phyloP scores from a whole-genome alignment of 2,888 invertebrate genomes.

The Timandra comae region DNA sequence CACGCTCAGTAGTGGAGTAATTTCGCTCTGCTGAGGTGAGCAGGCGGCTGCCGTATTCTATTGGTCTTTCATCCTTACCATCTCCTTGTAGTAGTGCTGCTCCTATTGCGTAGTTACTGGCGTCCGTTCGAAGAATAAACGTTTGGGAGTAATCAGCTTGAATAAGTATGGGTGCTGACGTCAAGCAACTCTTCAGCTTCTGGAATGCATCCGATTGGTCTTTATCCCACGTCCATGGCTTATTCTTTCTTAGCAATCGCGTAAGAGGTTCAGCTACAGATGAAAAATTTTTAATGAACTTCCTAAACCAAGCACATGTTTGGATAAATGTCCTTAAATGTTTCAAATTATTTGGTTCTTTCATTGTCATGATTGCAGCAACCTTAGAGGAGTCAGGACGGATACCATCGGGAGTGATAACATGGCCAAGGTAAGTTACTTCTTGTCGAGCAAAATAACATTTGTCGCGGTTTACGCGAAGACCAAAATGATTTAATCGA shows the following conservation, averaged over 20 bases:
- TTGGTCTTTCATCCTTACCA: neutral
- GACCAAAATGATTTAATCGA: conserved; percentile 4
- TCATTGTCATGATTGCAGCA: conserved; percentile 11
- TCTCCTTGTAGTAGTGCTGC: conserved; percentile 5
- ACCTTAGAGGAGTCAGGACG: conserved; percentile 17
- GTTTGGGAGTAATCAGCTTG: neutral
- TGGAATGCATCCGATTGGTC: conserved; percentile 11
- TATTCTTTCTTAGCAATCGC: conserved; percentile 13
- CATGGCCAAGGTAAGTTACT: conserved; percentile 18
- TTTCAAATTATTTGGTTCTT: conserved; percentile 7
- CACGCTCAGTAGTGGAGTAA: conserved; percentile 44
- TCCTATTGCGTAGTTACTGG: conserved; percentile 12
- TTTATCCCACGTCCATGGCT: conserved; percentile 9
- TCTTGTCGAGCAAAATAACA: conserved; percentile 8
- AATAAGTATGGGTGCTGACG: conserved; percentile 4
- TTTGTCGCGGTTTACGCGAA: conserved; percentile 5
- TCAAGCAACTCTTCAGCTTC: conserved; percentile 4
- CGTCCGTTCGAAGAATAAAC: conserved; percentile 3
- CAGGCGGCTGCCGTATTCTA: neutral
- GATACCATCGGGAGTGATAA: conserved; percentile 13
- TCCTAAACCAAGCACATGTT: conserved; percentile 23
- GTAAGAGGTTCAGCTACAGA: conserved; percentile 16
- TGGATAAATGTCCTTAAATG: conserved; percentile 15
- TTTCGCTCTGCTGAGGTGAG: conserved; percentile 28
- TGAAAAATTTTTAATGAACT: conserved; percentile 20